Percentiles rank a stretch among this genome's conserved stretches.
Evolutionary conservation across 2,113 vertebrate genomes (phyloP).

Genomic region (Scopus umbretta): DNA sequence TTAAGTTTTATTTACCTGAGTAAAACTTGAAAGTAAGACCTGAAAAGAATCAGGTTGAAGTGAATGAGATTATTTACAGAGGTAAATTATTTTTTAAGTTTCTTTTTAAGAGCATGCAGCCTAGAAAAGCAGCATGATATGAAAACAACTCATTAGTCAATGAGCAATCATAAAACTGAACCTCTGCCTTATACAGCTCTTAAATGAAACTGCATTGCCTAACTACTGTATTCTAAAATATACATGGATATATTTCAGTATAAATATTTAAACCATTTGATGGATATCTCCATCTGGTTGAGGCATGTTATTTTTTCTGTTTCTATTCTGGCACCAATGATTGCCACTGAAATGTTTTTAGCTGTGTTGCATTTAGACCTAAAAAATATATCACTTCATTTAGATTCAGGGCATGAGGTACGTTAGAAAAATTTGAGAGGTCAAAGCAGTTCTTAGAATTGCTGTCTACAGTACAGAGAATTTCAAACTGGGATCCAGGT

Average conservation of each 20-base stretch:
- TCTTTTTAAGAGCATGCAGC: not conserved
- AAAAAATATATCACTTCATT: not conserved
- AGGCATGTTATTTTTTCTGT: not conserved
- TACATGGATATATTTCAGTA: not conserved
- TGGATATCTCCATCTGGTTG: not conserved
- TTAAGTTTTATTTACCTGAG: not conserved
- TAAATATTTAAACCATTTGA: constrained; percentile 6
- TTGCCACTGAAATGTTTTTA: not conserved
- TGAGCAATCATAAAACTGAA: not conserved
- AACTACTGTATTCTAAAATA: not conserved
- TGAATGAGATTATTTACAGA: not conserved
- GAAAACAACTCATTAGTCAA: not conserved
- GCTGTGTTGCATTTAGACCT: not conserved
- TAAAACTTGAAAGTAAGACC: not conserved
- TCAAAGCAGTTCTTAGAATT: not conserved
- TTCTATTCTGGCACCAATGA: not conserved
- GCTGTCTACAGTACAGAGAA: not conserved
- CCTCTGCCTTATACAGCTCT: not conserved
- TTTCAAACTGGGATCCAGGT: not conserved
- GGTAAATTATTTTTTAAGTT: not conserved
- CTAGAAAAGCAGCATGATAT: not conserved
- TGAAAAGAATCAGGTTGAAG: not conserved
- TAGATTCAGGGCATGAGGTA: not conserved
- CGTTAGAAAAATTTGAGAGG: not conserved
- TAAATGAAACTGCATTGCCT: not conserved